Percentiles rank a stretch among this genome's conserved stretches.
These are phyloP conservation scores for Syritta pipiens DNA, from an alignment of 2,888 invertebrate genomes.

Conservation along the genomic window DNA sequence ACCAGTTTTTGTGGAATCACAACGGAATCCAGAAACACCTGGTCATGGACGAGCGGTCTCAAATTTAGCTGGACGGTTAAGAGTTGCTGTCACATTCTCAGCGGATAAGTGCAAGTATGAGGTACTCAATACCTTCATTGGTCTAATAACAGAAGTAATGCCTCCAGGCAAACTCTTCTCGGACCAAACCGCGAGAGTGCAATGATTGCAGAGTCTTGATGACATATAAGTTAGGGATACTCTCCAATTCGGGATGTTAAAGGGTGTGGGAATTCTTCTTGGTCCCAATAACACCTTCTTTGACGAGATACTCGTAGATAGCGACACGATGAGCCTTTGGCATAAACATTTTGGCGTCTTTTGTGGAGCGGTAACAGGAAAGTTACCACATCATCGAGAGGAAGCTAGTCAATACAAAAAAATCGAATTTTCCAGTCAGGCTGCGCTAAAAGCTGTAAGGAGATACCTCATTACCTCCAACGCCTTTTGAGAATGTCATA, in stretches of 20 bases:
- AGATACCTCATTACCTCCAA: too few relatives aligned
- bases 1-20: slow-evolving; percentile 86
- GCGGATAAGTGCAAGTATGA: slow-evolving; percentile 97
- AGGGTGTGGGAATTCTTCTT: slow-evolving; percentile 99
- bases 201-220: slow-evolving; percentile 98
- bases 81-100: slow-evolving; percentile 98
- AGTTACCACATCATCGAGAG: too few relatives aligned
- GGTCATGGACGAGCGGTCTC: slow-evolving; percentile 91
- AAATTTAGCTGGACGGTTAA: slow-evolving; percentile 93
- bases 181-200: slow-evolving; percentile 98
- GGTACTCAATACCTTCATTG: slow-evolving; percentile 98
- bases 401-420: too few relatives aligned
- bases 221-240: slow-evolving; percentile 97
- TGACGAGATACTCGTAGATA: slow-evolving; percentile 98
- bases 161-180: slow-evolving; percentile 99
- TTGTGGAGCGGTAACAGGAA: slow-evolving; percentile 78
- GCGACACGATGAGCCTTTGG: slow-evolving; percentile 97
- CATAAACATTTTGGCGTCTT: slow-evolving; percentile 94
- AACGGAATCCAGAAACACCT: slow-evolving; percentile 84
- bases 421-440: too few relatives aligned
- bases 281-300: slow-evolving; percentile 99
- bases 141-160: slow-evolving; percentile 99
- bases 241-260: slow-evolving; percentile 97
- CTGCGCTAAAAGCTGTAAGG: too few relatives aligned
- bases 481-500: too few relatives aligned